Base-by-base conservation (phyloP, 1,140 invertebrate genomes). In the Calephelis virginiensis region DNA sequence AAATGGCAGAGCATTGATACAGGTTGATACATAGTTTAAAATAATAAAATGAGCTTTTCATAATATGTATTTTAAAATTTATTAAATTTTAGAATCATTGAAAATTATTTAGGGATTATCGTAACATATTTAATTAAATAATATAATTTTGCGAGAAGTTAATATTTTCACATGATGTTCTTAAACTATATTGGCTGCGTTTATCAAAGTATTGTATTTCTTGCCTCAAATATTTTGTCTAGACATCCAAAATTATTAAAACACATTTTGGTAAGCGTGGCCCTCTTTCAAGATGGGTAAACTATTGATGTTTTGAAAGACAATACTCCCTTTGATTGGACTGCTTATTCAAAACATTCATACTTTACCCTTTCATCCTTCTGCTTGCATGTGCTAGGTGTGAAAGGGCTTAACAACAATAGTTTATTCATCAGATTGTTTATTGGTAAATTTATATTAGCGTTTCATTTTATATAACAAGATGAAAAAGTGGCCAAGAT, bases 361-460 rank as follows among this genome's bases (percentile, higher is more conserved):
- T 90, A 89, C 64, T 90, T 90, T 90, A 90, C 86, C 83, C 80
- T 89, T 87, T 87, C 86, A 85, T 82, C 69, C 67, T 71, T 73
- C 56, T 69, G 85, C 82, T 86, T 89, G 87, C 85, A 90, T 86
- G 87, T 67, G 65, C 78, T 82, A 83, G 80, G 77, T 81, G 72
- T 84, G 81, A 90, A 90, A 87, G 86, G 86, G 84, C 83, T 89
- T 87, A 80, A 86, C 81, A 83, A 92, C 92, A 93, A 92, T 93
- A 92, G 92, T 93, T 93, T 93, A 93, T 93, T 92, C 92, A 93
- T 93, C 92, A 93, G 93, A 91, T 90, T 91, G 89, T 91, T 89
- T 75, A 71, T 12, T 63, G 11, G 7, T 28, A 49, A 10, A 48
- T 37, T 69, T 64, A 14, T 62, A 28, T 28, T 28, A 28, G 28